Percentiles rank a stretch among this genome's conserved stretches.
These are phyloP conservation scores for Anaspis maculata DNA, from an alignment of 2,888 invertebrate genomes.

Conservation along the genomic window DNA sequence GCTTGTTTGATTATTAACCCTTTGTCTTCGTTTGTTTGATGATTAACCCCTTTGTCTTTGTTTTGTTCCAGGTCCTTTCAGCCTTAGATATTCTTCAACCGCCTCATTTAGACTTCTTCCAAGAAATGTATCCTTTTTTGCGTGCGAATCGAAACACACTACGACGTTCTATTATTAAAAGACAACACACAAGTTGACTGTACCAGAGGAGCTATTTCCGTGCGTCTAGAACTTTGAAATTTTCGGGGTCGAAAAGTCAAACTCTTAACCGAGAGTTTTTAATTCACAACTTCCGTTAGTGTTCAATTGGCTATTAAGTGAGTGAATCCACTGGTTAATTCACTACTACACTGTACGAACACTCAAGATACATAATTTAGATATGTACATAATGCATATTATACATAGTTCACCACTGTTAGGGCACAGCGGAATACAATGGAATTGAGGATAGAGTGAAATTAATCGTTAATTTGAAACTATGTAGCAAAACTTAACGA, in stretches of 20 bases:
- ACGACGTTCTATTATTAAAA: constrained; percentile 3
- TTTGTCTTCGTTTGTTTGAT: no score
- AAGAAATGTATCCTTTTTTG: constrained; percentile 99
- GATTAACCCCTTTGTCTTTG: no score
- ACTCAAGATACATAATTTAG: constrained; percentile 11
- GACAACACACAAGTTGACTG: no score
- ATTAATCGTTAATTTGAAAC: no score
- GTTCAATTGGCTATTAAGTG: constrained; percentile 26
- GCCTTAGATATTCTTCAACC: constrained; percentile 98
- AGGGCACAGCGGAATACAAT: no score
- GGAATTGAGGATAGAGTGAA: no score
- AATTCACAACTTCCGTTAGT: constrained; percentile 29
- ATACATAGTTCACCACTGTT: neutral
- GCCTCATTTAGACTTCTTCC: constrained; percentile 97
- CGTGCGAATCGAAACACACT: no score
- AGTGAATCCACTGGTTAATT: constrained; percentile 22
- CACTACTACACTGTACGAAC: constrained; percentile 7
- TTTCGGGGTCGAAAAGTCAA: constrained; percentile 15
- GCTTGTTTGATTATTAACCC: no score
- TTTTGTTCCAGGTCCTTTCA: constrained; percentile 78
- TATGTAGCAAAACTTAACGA: no score
- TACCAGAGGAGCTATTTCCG: no score
- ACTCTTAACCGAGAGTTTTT: constrained; percentile 17
- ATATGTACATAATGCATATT: no score
- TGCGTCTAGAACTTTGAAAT: constrained; percentile 12